Base-by-base conservation (phyloP, 2,113 vertebrate genomes). In the Grammomys dolichurus region DNA sequence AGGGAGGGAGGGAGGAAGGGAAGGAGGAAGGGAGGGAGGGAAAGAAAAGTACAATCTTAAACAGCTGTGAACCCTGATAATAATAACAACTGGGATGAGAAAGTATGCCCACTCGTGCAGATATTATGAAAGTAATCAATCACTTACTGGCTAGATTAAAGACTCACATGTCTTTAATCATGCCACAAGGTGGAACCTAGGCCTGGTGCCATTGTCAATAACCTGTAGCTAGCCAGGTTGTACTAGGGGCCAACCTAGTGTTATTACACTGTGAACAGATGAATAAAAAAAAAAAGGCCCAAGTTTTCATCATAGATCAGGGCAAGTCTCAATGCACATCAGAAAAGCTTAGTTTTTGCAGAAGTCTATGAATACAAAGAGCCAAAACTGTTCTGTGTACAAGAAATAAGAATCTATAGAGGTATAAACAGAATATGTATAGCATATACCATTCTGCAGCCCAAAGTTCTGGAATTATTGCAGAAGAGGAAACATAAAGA, bases 1-100 rank as follows among this genome's bases (percentile, higher is more conserved):
- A 5, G 16, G 12, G 24, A 9, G 8, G 12, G 7, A 24, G 2
- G 11, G 28, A 17, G 28, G 28, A 33, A 28, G 10, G 3, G 12
- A 69, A 5, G 5, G 5, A 70, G 31, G 9, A 14, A 70, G 67
- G 4, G 2, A 69, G 11, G 12, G 31, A 69, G 11, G 11, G 7
- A 9, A 6, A 70, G 13, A 81, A 58, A 56, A n/a, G 33, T 56
- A 56, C 33, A 40, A 3, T 82, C 20, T 82, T 60, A 24, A 1
- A 12, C 54, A 82, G 14, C 76, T 82, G 36, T 78, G 43, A 24
- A 58, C 54, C 31, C 54, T 82, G 22, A 26, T 11, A 56, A 7
- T 9, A 56, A 19, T 58, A 81, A 58, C 36, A 58, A 40, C 36
- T 58, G 33, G 20, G 12, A n/a, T 60, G 36, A 82, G 2, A 58